Base-by-base conservation (phyloP, 37 sponge, comb jelly and placozoan genomes). In the Ephydatia muelleri region DNA sequence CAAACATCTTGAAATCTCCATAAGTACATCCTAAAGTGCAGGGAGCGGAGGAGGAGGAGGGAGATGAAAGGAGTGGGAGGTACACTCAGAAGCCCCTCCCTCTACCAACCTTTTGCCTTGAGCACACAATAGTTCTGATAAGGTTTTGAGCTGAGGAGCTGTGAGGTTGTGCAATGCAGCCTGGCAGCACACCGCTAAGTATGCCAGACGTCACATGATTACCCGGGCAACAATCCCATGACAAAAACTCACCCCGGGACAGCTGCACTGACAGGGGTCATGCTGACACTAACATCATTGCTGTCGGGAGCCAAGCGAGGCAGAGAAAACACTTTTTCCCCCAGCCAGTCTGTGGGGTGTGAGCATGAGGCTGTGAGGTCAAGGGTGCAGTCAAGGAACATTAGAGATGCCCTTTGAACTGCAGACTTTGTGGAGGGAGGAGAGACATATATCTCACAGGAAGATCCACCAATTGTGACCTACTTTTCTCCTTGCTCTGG, bases 341-440 rank as follows among this genome's bases (percentile, higher is more conserved):
- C 87, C 39, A 93, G 66, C 8, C 84, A 75, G 37, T 93, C 91
- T 21, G 67, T 28, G 25, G 80, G 40, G 38, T 89, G 91, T 23
- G 68, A 33, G 67, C 82, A 26, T 34, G 79, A 65, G 26, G 87
- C 73, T 32, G 87, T 39, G n/a, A 93, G 70, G 64, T 93, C 93
- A 29, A 93, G 87, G 34, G 91, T 75, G 32, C 93, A 74, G 65
- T 93, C 93, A 22, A 93, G 80, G 0, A 93, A 47, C 23, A 93
- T 49, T 9, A 93, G 76, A n/a, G 93, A 93, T 25, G 82, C 71
- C 19, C 67, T 37, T 33, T 82, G 28, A 22, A 73, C 38, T 9
- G 93, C 90, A 64, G 81, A 37, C 93, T 89, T 67, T n/a, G n/a
- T n/a, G n/a, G n/a, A n/a, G n/a, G n/a, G n/a, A n/a, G n/a, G n/a